phyloP scores from a whole-genome alignment of 2,113 vertebrate genomes.

The Channa argus region DNA sequence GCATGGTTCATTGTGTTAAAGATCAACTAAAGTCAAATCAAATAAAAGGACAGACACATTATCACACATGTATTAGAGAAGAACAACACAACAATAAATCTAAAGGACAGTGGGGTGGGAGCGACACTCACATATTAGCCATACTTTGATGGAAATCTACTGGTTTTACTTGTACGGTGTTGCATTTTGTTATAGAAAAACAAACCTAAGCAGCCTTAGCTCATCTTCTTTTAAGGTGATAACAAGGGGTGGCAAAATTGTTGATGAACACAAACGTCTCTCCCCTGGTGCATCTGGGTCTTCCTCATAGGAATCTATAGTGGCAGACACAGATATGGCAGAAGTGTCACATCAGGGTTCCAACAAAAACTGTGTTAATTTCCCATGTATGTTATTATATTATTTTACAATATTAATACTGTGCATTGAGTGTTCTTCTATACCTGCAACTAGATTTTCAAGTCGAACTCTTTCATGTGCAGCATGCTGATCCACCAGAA shows the following conservation, averaged over 20 bases:
- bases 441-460: slow-evolving; percentile 92
- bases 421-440: not conserved
- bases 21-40: too few species aligned
- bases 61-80: too few species aligned
- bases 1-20: too few species aligned
- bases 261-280: slow-evolving; percentile 89
- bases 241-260: slow-evolving; percentile 88
- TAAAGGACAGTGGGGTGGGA: too few species aligned
- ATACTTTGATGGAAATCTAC: not conserved
- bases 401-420: not conserved
- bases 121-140: too few species aligned
- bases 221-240: slow-evolving; percentile 91
- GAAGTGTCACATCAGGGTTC: slow-evolving; percentile 36
- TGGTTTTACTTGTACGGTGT: not conserved
- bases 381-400: not conserved
- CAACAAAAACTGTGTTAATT: not conserved
- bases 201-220: slow-evolving; percentile 88
- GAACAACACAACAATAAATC: too few species aligned
- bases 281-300: slow-evolving; percentile 82
- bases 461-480: slow-evolving; percentile 95
- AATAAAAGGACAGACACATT: too few species aligned
- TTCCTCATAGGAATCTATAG: slow-evolving; percentile 91
- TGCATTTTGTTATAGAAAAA: not conserved
- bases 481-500: slow-evolving; percentile 97
- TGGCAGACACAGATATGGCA: slow-evolving; percentile 1